Evolutionary conservation across 2,797 vertebrate species (phyloP).

Genomic region (Babyrousa celebensis): DNA sequence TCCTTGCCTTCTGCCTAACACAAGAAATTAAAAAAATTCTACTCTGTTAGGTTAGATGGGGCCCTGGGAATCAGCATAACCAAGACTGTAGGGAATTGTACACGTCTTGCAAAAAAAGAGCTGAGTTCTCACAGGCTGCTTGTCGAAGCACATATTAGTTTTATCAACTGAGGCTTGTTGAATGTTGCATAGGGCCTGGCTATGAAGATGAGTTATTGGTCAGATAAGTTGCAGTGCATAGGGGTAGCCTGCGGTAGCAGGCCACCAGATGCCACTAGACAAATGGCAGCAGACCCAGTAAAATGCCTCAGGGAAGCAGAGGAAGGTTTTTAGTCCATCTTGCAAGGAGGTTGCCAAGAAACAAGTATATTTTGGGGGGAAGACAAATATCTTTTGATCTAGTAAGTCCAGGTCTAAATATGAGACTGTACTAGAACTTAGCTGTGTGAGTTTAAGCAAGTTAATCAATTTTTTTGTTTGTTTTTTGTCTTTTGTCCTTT

Average conservation of each 20-base stretch:
- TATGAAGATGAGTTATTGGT: neutral
- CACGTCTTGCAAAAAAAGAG: neutral
- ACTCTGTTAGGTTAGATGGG: neutral
- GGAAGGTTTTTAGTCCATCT: neutral
- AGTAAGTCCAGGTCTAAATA: neutral
- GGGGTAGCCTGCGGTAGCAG: neutral
- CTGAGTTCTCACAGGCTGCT: too few relatives aligned
- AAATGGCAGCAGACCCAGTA: neutral
- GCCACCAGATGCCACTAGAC: neutral
- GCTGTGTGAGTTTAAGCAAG: neutral
- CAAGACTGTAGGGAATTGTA: neutral
- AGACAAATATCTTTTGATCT: neutral
- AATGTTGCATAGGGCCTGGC: neutral
- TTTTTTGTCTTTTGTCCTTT: too few relatives aligned
- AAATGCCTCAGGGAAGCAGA: neutral
- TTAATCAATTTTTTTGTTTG: too few relatives aligned
- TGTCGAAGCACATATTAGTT: neutral
- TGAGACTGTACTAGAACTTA: neutral
- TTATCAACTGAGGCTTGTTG: neutral
- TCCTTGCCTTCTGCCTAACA: neutral
- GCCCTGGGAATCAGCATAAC: neutral
- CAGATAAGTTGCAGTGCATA: neutral
- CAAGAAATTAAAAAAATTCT: neutral
- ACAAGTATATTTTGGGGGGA: neutral
- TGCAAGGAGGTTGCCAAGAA: neutral